Evolutionary conservation across 2,888 invertebrate genomes (phyloP).

Genomic region (Eupithecia dodoneata): DNA sequence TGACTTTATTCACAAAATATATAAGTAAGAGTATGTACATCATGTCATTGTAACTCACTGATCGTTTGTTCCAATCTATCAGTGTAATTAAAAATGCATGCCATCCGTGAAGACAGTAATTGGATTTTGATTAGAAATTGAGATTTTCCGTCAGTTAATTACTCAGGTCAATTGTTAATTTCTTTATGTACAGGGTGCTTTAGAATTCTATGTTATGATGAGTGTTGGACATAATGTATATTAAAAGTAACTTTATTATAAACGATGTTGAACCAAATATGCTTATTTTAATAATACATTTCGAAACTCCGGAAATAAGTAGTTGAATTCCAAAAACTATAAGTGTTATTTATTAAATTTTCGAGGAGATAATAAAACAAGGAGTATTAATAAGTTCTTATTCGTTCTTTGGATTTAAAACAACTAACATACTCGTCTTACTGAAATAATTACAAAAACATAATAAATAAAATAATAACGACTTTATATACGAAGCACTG

Average conservation of each 20-base stretch:
- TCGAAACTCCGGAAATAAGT: too few relatives aligned
- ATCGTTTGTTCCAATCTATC: constrained; percentile 15
- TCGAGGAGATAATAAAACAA: too few relatives aligned
- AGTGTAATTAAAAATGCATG: constrained; percentile 20
- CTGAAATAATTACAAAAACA: too few relatives aligned
- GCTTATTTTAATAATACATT: too few relatives aligned
- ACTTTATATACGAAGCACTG: too few relatives aligned
- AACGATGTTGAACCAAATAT: too few relatives aligned
- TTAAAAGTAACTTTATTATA: not conserved
- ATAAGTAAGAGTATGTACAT: constrained; percentile 52
- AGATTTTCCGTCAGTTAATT: constrained; percentile 25
- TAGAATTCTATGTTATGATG: not conserved
- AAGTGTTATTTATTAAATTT: too few relatives aligned
- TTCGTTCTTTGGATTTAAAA: too few relatives aligned
- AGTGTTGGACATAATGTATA: not conserved
- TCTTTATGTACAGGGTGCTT: not conserved
- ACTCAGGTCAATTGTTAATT: not conserved
- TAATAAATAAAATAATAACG: too few relatives aligned
- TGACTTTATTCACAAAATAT: constrained; percentile 38
- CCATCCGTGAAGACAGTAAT: constrained; percentile 46
- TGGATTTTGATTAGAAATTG: constrained; percentile 47
- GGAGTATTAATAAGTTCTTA: too few relatives aligned
- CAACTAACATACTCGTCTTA: too few relatives aligned
- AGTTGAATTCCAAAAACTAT: too few relatives aligned
- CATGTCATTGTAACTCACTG: constrained; percentile 47